Evolutionary conservation across 2,113 vertebrate genomes (phyloP), one percentile per base, ranked within the genome.

Genomic region (Oostethus manadensis): DNA sequence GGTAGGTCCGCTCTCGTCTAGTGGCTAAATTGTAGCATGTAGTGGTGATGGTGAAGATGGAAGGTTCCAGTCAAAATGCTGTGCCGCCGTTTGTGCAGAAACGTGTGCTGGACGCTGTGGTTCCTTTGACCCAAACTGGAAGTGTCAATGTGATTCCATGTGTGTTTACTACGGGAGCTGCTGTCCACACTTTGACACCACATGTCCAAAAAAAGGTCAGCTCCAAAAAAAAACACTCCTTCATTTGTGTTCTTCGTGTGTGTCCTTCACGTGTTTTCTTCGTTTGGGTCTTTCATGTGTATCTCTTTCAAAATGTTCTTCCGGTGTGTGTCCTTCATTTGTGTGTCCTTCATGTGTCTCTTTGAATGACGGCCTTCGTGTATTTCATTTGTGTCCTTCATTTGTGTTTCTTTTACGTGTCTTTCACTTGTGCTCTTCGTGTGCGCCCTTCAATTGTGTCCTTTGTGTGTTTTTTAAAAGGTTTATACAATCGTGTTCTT

Each of bases 101-200:
- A 91, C 94, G 22, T 99, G 97, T 1, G 69, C 16, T 17, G 90
- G 79, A 33, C 93, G 85, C 70, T 99, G 97, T 0, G 77, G 87
- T 23, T 89, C 89, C 48, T 99, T 98, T 13, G 45, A 89, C 0
- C 1, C 60, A 0, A 10, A 1, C 33, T 82, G 0, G 68, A 98
- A 94, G 75, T 98, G 96, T 70, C 97, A 99, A 72, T 99, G 97
- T 8, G 97, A 99, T 6, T 76, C 85, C 47, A 88, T 95, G 76
- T 99, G 97, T 47, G 13, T 86, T 10, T 98, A 94, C 77, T 97
- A 98, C 68, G 76, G 88, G 77, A 99, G 96, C 88, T 99, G 97
- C 81, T 98, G 97, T 40, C 8, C 0, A 0, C 94, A 99, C 83
- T 97, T 91, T n/a, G 18, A 81, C 33, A 61, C 48, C 0, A 53